Percentiles rank a stretch among this genome's conserved stretches.
Evolutionary conservation across 2,113 vertebrate species (phyloP).

Genomic region (Paedocypris sp.): DNA sequence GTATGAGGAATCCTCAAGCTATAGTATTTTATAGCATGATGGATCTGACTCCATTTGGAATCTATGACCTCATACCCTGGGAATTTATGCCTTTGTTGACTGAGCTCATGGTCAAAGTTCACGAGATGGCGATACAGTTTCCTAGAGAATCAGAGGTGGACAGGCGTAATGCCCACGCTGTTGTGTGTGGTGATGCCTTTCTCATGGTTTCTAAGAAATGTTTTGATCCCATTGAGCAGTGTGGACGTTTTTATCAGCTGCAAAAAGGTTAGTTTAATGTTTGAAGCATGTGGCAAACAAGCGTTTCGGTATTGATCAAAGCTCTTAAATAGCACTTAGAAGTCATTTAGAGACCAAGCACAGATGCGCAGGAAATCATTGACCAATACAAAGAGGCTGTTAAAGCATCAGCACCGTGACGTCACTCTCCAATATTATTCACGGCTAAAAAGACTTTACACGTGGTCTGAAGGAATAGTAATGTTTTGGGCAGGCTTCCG

Average conservation of each 20-base stretch:
- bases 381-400: background rate
- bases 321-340: conserved; percentile 12
- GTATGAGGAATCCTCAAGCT: too few relatives aligned
- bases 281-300: conserved; percentile 1
- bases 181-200: conserved; percentile 11
- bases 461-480: too few relatives aligned
- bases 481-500: too few relatives aligned
- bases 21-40: too few relatives aligned
- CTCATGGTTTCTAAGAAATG: conserved; percentile 45
- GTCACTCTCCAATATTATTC: too few relatives aligned
- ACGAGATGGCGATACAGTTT: conserved; percentile 42
- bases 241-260: conserved; percentile 6
- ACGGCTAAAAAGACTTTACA: too few relatives aligned
- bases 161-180: conserved; percentile 15
- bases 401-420: too few relatives aligned
- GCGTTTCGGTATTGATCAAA: background rate
- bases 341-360: background rate
- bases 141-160: conserved; percentile 31
- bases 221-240: conserved; percentile 28
- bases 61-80: background rate
- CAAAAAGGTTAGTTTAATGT: background rate
- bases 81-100: conserved; percentile 3
- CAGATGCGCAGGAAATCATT: conserved; percentile 9
- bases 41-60: background rate
- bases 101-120: conserved; percentile 45